Evolutionary conservation across 2,888 invertebrate species (phyloP).

Genomic region (Ormyrus pomaceus): DNA sequence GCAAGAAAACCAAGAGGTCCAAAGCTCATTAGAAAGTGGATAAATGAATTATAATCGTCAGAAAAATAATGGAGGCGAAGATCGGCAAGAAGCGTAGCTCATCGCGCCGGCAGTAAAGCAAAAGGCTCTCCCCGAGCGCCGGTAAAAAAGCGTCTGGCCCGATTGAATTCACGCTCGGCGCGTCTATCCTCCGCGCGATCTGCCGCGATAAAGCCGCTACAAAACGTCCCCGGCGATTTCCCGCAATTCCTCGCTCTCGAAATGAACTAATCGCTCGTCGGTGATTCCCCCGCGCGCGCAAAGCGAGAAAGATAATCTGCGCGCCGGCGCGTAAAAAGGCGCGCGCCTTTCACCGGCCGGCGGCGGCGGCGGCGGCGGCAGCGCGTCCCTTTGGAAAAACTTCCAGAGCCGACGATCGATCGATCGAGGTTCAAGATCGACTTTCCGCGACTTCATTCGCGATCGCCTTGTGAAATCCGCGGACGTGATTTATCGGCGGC

Average conservation of each 20-base stretch:
- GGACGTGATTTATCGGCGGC: constrained; percentile 57
- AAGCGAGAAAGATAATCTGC: constrained; percentile 9
- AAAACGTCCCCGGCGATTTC: constrained; percentile 22
- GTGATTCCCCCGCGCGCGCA: constrained; percentile 4
- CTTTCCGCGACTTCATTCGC: constrained; percentile 56
- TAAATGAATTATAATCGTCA: too few species aligned
- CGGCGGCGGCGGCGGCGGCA: constrained; percentile 5
- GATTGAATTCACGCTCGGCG: background rate
- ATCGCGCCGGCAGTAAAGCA: too few species aligned
- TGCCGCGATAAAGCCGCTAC: background rate
- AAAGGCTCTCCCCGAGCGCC: too few species aligned
- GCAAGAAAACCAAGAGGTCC: too few species aligned
- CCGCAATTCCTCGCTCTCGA: constrained; percentile 29
- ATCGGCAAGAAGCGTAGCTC: too few species aligned
- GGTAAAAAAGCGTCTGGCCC: background rate
- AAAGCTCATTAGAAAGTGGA: too few species aligned
- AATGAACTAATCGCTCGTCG: constrained; percentile 36
- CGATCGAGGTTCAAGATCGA: constrained; percentile 58
- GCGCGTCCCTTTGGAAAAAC: constrained; percentile 17
- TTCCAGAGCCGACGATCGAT: constrained; percentile 30
- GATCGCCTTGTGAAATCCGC: constrained; percentile 58
- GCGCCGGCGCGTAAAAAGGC: constrained; percentile 1
- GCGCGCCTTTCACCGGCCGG: constrained; percentile 12
- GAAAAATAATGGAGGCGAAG: too few species aligned
- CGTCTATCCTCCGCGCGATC: background rate